phyloP scores from a whole-genome alignment of 2,113 vertebrate species.

The Limanda limanda region DNA sequence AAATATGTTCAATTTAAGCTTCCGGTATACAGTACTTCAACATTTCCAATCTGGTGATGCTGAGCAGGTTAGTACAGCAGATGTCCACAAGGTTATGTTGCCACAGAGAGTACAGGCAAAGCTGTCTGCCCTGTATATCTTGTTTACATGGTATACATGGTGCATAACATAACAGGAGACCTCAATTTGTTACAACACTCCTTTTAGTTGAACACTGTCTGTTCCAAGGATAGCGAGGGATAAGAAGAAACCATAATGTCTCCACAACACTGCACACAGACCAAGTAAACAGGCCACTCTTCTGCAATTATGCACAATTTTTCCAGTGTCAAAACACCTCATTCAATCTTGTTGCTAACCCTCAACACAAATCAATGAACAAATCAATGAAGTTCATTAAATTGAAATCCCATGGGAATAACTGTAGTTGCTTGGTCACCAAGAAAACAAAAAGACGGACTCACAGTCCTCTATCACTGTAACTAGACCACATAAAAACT shows the following conservation, averaged over 20 bases:
- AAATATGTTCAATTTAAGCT: too few species aligned
- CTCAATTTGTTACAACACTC: background rate
- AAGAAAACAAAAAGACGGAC: conserved; percentile 70
- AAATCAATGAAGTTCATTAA: conserved; percentile 80
- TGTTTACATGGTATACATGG: background rate
- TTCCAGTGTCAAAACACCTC: conserved; percentile 67
- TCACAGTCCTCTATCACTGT: conserved; percentile 60
- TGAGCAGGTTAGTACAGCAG: background rate
- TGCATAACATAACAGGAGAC: background rate
- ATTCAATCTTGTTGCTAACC: conserved; percentile 68
- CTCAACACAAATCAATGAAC: conserved; percentile 68
- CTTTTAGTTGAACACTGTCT: background rate
- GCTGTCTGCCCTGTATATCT: too few species aligned
- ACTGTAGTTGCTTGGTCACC: conserved; percentile 64
- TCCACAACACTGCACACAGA: conserved; percentile 1
- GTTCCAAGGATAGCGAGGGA: background rate
- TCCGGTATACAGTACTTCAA: too few species aligned
- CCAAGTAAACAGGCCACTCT: conserved; percentile 3
- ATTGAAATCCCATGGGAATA: conserved; percentile 72
- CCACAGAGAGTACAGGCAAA: background rate
- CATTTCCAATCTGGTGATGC: too few species aligned
- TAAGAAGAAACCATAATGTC: conserved; percentile 1
- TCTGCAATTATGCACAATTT: conserved; percentile 63
- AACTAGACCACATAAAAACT: conserved; percentile 34
- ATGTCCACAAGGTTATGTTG: background rate